phyloP scores from a whole-genome alignment of 2,888 invertebrate genomes.

The Ceriagrion tenellum region DNA sequence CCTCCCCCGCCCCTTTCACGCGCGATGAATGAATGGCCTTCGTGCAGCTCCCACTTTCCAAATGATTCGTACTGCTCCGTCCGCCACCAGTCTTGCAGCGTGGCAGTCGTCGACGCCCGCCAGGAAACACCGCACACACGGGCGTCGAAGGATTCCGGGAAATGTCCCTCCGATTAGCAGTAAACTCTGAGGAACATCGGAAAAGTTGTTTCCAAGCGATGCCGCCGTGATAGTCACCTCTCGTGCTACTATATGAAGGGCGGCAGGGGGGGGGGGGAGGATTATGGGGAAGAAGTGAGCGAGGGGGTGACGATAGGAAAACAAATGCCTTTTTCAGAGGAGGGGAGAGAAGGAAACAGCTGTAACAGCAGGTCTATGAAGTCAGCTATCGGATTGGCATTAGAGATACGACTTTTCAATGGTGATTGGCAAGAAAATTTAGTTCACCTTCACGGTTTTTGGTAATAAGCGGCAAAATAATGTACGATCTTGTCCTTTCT shows the following conservation, averaged over 20 bases:
- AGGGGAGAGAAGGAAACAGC: neutral
- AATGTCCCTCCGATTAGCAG: slow-evolving; percentile 49
- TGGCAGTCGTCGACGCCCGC: neutral
- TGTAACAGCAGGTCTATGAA: neutral
- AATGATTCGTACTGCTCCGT: neutral
- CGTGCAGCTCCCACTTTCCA: slow-evolving; percentile 39
- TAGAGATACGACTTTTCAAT: too few relatives aligned
- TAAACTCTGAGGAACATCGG: slow-evolving; percentile 42
- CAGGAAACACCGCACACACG: neutral
- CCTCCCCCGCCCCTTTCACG: neutral
- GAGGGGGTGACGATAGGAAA: neutral
- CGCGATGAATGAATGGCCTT: slow-evolving; percentile 45
- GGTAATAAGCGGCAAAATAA: too few relatives aligned
- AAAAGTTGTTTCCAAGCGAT: slow-evolving; percentile 33
- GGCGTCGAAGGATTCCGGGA: slow-evolving; percentile 41
- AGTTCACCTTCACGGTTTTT: too few relatives aligned
- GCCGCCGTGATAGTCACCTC: slow-evolving; percentile 23
- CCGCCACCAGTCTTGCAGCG: neutral
- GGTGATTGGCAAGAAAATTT: too few relatives aligned
- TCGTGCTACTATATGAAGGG: neutral
- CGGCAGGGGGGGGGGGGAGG: neutral
- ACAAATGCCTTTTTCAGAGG: neutral
- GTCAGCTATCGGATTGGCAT: neutral
- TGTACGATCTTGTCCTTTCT: too few relatives aligned
- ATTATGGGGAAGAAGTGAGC: neutral